Evolutionary conservation across 2,888 invertebrate genomes (phyloP), one percentile per base, ranked within the genome.

Genomic region (Metopia argyrocephala): DNA sequence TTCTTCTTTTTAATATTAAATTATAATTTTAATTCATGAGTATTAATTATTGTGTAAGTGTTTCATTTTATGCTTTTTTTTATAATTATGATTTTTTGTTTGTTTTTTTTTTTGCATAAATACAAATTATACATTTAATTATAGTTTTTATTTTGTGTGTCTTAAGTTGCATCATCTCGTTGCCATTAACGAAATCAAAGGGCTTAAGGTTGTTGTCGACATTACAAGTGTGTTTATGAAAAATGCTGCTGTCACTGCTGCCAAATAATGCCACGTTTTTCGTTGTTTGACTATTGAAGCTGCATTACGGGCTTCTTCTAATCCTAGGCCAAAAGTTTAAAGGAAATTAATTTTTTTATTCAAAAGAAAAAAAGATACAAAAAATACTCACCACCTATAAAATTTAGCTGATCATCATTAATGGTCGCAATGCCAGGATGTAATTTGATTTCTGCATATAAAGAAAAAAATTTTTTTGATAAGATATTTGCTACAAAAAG

Each of bases 321-420:
- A 68, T 48, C 74, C 81, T 81, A 38, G 5, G 28, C 31, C 52
- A 73, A 64, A 69, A 12, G 18, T 38, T 38, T n/a, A 38, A 52
- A 25, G 46, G 46, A 25, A 62, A 62, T 20, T 46, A 61, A 25
- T 46, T 61, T 25, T 25, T n/a, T 25, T 12, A 21, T 20, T 45
- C 31, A 3, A 4, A 12, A 12, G 20, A 21, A 20, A 12, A 48
- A 9, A 71, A 27, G 12, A 15, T 18, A 27, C 2, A 12, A 50
- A 15, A 12, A 3, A 12, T 38, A 83, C 85, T 85, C 83, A 88
- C 88, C 88, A 75, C 87, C 87, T 64, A 88, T 85, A 78, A 85
- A 90, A 85, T 91, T 91, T 25, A 89, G 85, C 82, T 90, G 90
- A 84, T 91, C 90, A 83, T 90, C 90, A 84, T 89, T 89, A 62